Evolutionary conservation across 2,113 vertebrate species (phyloP), one percentile per base, ranked within the genome.

Genomic region (Cyprinodon variegatus): DNA sequence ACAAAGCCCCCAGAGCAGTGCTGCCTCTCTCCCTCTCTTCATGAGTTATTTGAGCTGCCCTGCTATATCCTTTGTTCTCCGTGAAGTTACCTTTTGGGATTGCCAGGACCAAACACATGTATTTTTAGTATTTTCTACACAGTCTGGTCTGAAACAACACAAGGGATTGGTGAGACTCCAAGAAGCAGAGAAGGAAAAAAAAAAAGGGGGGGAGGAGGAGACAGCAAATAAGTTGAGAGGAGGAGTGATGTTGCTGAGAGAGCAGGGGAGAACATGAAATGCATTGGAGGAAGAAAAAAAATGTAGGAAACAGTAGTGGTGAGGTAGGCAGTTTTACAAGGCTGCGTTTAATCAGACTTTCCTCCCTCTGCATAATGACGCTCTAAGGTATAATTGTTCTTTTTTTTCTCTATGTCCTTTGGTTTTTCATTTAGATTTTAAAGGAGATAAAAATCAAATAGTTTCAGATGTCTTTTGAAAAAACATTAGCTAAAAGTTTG

Each of bases 61-160:
- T 74, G 86, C 88, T 83, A 77, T 84, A 89, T 89, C 79, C 85
- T 89, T 89, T 90, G 89, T 91, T 91, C 88, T 90, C 82, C 72
- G 83, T 85, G 79, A 91, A 90, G 85, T 87, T 91, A 80, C 85
- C 91, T 84, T 84, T 72, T 91, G 94, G 90, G 92, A 90, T 77
- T 20, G 57, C 84, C 82, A 86, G 79, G 74, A 81, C 79, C 89
- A 90, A 93, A 92, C 91, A 93, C 91, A 92, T 92, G 91, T 94
- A 94, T 94, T 94, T 94, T 93, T 94, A 94, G 93, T 90, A 77
- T 88, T 83, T 89, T 87, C 88, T 85, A 83, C 89, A 88, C 88
- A 82, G 85, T 78, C 78, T 90, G 87, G 90, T 90, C 90, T 91
- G 92, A 92, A 92, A 87, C 91, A 89, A 93, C 88, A 93, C 68